Percentiles rank a stretch among this genome's conserved stretches.
phyloP scores from a whole-genome alignment of 2,888 invertebrate genomes.

The Pemphredon lugubris region DNA sequence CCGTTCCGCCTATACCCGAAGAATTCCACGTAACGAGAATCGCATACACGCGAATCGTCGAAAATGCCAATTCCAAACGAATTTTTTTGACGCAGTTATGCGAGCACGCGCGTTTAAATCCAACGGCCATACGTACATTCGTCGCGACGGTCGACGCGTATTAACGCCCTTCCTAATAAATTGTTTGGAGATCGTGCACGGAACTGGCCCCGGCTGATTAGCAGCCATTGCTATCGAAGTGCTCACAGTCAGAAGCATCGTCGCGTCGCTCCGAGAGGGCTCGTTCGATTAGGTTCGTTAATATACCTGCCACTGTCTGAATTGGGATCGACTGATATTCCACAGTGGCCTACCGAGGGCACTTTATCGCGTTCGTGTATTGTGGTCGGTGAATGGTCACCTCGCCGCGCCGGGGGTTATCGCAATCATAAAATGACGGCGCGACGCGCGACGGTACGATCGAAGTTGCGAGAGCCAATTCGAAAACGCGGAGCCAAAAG shows the following conservation, averaged over 20 bases:
- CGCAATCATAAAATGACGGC: slow-evolving; percentile 1
- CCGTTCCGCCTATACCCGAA: too few species aligned
- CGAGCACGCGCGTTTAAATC: too few species aligned
- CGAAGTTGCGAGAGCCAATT: background rate
- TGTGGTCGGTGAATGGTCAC: slow-evolving; percentile 23
- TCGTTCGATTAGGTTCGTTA: slow-evolving; percentile 58
- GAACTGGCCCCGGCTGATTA: slow-evolving; percentile 23
- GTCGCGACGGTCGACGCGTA: too few species aligned
- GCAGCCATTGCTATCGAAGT: slow-evolving; percentile 33
- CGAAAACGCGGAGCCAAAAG: background rate
- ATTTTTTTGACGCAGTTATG: too few species aligned
- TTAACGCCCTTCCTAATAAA: too few species aligned
- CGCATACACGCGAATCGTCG: slow-evolving; percentile 23
- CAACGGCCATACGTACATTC: too few species aligned
- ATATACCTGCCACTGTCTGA: slow-evolving; percentile 51
- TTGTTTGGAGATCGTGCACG: too few species aligned
- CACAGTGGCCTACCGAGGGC: slow-evolving; percentile 13
- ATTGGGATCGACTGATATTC: slow-evolving; percentile 45
- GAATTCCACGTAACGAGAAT: too few species aligned
- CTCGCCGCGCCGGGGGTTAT: background rate
- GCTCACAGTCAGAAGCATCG: slow-evolving; percentile 32
- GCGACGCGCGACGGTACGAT: background rate
- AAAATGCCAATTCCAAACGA: too few species aligned
- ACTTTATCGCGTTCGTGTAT: slow-evolving; percentile 32
- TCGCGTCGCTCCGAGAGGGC: slow-evolving; percentile 24